Conservation (phyloP, 2,888 invertebrate genomes). For the Polydrusus cervinus region DNA sequence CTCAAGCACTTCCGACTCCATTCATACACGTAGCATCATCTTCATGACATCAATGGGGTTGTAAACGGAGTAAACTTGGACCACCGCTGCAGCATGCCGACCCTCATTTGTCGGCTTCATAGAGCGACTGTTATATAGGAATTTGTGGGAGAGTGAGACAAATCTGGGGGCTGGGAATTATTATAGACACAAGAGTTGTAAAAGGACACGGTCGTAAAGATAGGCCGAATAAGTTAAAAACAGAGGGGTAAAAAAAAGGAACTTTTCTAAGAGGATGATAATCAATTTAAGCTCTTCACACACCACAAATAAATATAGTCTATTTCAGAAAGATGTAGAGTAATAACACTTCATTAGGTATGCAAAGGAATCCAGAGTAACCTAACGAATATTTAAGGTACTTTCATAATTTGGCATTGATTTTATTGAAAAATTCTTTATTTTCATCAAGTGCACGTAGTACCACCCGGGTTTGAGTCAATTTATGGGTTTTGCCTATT, state of each 20-base stretch:
- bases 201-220: background rate
- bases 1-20: background rate
- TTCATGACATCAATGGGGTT: conserved; percentile 16
- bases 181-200: background rate
- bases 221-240: background rate
- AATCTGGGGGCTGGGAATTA: background rate
- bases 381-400: no score
- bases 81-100: conserved; percentile 6
- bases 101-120: conserved; percentile 10
- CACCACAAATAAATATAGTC: no score
- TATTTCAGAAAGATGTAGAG: no score
- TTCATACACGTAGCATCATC: conserved; percentile 5
- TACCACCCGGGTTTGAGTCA: no score
- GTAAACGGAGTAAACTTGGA: conserved; percentile 4
- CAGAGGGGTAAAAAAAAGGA: background rate
- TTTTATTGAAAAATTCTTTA: no score
- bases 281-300: no score
- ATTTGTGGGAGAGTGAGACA: conserved; percentile 4
- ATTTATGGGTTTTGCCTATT: no score
- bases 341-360: no score
- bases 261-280: no score
- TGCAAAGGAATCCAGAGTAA: no score
- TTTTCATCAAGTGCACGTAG: no score
- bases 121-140: conserved; percentile 7
- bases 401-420: no score